Conservation (phyloP, 1,140 invertebrate species). For the Trichoplusia ni region DNA sequence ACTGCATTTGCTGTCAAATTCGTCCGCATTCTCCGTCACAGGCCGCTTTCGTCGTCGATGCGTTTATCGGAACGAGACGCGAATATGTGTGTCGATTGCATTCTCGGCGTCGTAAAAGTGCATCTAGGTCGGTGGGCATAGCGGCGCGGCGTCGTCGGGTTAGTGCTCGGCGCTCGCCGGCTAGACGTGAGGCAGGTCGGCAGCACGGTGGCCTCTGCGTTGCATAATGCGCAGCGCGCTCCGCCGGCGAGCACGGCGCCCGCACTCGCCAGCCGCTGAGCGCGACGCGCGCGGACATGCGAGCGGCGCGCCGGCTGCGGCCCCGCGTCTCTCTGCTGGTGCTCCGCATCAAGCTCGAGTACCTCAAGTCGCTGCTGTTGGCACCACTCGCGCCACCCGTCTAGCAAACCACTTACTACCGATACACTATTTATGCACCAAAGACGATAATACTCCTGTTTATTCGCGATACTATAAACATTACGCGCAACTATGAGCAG, state of each 20-base stretch:
- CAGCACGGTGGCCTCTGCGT: constrained; percentile 50
- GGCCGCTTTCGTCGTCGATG: constrained; percentile 80
- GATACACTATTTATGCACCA: constrained; percentile 20
- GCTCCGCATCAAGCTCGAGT: constrained; percentile 69
- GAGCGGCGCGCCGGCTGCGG: constrained; percentile 63
- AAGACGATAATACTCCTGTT: constrained; percentile 40
- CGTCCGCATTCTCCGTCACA: constrained; percentile 80
- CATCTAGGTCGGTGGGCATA: constrained; percentile 80
- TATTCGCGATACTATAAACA: constrained; percentile 22
- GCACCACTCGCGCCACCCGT: constrained; percentile 48
- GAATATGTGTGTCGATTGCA: constrained; percentile 80
- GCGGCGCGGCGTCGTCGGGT: constrained; percentile 61
- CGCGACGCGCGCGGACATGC: constrained; percentile 50
- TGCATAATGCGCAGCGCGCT: constrained; percentile 68
- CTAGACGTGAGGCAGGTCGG: constrained; percentile 80
- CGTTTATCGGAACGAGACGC: constrained; percentile 81
- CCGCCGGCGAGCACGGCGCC: constrained; percentile 52
- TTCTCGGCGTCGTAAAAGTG: constrained; percentile 79
- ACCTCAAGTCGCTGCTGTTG: constrained; percentile 67
- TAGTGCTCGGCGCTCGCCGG: constrained; percentile 72
- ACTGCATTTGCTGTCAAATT: constrained; percentile 78
- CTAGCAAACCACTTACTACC: constrained; percentile 27
- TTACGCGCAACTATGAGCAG: constrained; percentile 22
- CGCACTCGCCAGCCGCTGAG: constrained; percentile 37
- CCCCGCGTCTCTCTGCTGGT: constrained; percentile 63